Percentiles rank a stretch among this genome's conserved stretches.
These are phyloP conservation scores for Calameuta filiformis DNA, from an alignment of 2,888 invertebrate genomes.

Conservation along the genomic window DNA sequence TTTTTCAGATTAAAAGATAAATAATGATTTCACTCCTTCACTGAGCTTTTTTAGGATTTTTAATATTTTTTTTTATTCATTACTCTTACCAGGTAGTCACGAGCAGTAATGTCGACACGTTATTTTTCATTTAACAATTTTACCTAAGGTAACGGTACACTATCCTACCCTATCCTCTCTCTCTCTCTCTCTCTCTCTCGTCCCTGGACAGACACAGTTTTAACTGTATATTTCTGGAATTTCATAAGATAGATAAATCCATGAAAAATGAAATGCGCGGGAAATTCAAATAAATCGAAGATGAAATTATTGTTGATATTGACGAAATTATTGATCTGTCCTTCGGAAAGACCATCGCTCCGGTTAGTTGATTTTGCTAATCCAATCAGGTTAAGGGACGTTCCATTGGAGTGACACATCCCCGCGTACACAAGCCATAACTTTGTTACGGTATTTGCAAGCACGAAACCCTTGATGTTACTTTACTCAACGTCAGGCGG, in stretches of 20 bases:
- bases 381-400: conserved; percentile 42
- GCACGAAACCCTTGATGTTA: conserved; percentile 49
- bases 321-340: background rate
- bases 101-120: background rate
- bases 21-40: background rate
- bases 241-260: background rate
- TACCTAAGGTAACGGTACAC: background rate
- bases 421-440: conserved; percentile 46
- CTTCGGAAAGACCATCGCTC: conserved; percentile 4
- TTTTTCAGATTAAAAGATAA: conserved; percentile 5
- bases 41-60: background rate
- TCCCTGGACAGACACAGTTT: background rate
- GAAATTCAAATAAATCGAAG: background rate
- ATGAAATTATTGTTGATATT: background rate
- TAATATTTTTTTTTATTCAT: background rate
- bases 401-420: conserved; percentile 44
- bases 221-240: background rate
- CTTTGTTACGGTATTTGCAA: conserved; percentile 55
- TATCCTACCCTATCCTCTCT: background rate
- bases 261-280: background rate
- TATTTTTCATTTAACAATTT: background rate
- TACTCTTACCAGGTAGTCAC: background rate
- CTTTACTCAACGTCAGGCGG: conserved; percentile 40
- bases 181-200: background rate
- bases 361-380: conserved; percentile 47